Base-by-base conservation (phyloP, 2,113 vertebrate species). In the Erythrocercus mccallii region DNA sequence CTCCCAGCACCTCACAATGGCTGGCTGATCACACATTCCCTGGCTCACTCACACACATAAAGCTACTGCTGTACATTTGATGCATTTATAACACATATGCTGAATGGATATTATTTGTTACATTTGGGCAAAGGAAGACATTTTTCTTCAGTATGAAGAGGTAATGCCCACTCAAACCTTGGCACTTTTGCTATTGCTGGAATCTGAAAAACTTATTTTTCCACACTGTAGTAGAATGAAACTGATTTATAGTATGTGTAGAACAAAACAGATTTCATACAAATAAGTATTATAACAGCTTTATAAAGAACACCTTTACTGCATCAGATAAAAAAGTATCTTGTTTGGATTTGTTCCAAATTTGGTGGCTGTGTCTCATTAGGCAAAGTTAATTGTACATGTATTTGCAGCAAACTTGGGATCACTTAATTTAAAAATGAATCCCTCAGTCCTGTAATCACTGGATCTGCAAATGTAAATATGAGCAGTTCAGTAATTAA, bases 21-120 rank as follows among this genome's bases (percentile, higher is more conserved):
- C 70, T 93, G 42, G 57, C 81, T 71, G 69, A 87, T 91, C 61
- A 65, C 35, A 48, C 66, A 37, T 86, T 90, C 65, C 66, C 58
- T 96, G 91, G 79, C 84, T 92, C 80, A 21, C 51, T 84, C 84
- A 70, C 38, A 80, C 70, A 85, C 37, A 74, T 74, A 85, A 88
- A 94, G 86, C 53, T 74, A 22, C 60, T 87, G 77, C 77, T 91
- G 60, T 71, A 77, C 47, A 61, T 92, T 89, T 83, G 84, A 90
- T 81, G 62, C 53, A 77, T 87, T 96, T 92, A 85, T 6, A 79
- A 47, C 11, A 5, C 27, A 37, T 44, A 28, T 23, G 47, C 50
- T 70, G 56, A 60, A 60, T 81, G 56, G 57, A 54, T 47, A 66
- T 61, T 77, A 94, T 87, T 92, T 87, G 47, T 56, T 94, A 73